phyloP scores from a whole-genome alignment of 2,113 vertebrate species.

The Vanacampus margaritifer region DNA sequence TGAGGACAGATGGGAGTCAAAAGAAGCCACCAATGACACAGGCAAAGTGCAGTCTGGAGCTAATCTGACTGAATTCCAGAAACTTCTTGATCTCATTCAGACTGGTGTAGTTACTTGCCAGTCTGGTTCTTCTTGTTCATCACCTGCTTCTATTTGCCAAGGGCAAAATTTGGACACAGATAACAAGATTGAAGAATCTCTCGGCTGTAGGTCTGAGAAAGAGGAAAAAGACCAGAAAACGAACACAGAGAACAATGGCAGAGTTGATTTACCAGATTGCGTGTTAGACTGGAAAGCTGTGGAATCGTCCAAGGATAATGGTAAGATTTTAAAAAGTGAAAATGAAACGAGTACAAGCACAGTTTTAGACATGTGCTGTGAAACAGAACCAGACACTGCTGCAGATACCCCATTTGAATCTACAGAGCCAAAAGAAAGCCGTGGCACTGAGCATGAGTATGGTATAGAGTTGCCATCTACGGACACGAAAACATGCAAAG shows the following conservation, averaged over 20 bases:
- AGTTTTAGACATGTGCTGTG: not conserved
- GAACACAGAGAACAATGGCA: not conserved
- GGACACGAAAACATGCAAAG: not conserved
- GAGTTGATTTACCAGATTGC: constrained; percentile 62
- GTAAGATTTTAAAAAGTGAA: constrained; percentile 7
- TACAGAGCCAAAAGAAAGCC: not conserved
- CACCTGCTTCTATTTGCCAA: constrained; percentile 21
- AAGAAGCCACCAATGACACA: constrained; percentile 18
- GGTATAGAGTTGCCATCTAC: constrained; percentile 23
- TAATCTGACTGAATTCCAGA: constrained; percentile 62
- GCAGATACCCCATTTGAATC: constrained; percentile 8
- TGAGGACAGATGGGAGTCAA: constrained; percentile 9
- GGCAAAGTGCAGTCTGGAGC: constrained; percentile 4
- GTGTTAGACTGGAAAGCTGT: constrained; percentile 70
- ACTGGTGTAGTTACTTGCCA: constrained; percentile 27
- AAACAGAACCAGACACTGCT: not conserved
- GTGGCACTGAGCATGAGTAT: constrained; percentile 23
- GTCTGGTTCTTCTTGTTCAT: constrained; percentile 18
- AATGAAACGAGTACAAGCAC: not conserved
- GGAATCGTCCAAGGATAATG: constrained; percentile 21
- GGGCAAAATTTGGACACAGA: constrained; percentile 14
- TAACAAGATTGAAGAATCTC: constrained; percentile 7
- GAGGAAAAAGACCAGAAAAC: constrained; percentile 22
- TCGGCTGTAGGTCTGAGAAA: constrained; percentile 3
- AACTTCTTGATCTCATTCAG: constrained; percentile 67